phyloP scores from a whole-genome alignment of 1,140 invertebrate species.

The Pemphigus obesinymphae region DNA sequence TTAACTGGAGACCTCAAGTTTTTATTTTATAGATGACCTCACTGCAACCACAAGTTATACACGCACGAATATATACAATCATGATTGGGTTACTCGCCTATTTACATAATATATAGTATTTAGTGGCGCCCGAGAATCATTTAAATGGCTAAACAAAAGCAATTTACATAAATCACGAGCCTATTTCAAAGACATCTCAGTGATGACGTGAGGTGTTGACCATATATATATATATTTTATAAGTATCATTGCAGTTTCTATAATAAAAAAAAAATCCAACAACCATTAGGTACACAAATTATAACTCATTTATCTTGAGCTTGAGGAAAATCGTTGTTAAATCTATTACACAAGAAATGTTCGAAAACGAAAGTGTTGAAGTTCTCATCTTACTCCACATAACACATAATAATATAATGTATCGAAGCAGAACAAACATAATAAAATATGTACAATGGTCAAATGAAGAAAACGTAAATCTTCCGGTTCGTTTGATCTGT shows the following conservation, averaged over 20 bases:
- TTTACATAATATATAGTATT: not conserved
- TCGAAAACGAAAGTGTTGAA: too few relatives aligned
- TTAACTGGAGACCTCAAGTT: not conserved
- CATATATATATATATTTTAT: not conserved
- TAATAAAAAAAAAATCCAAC: too few relatives aligned
- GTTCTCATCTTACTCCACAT: too few relatives aligned
- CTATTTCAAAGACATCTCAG: not conserved
- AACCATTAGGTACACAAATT: too few relatives aligned
- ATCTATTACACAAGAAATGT: too few relatives aligned
- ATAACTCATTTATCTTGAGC: too few relatives aligned
- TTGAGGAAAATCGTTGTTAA: too few relatives aligned
- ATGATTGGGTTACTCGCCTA: constrained; percentile 6
- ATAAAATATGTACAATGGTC: not conserved
- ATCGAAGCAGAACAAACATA: not conserved
- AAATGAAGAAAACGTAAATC: not conserved
- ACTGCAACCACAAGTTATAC: not conserved
- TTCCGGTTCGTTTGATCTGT: not conserved
- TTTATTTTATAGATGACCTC: not conserved
- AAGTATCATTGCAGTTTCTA: too few relatives aligned
- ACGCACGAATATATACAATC: not conserved
- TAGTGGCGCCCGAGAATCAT: constrained; percentile 20
- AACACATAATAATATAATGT: not conserved
- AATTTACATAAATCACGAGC: constrained; percentile 9
- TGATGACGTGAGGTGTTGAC: not conserved
- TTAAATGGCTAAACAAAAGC: not conserved